phyloP scores from a whole-genome alignment of 2,888 invertebrate species.

The Thera britannica region DNA sequence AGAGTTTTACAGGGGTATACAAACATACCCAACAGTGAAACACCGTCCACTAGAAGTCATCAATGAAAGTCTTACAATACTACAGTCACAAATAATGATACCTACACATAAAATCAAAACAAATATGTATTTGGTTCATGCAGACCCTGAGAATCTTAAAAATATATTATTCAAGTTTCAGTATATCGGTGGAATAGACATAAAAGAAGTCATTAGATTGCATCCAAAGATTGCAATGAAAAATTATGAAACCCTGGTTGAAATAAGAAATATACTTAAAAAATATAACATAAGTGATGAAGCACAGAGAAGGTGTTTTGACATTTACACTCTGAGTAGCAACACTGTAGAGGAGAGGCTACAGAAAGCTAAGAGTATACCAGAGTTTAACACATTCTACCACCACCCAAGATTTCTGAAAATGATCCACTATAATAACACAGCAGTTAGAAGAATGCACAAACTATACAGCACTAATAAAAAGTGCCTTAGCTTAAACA shows the following conservation, averaged over 20 bases:
- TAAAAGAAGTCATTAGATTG: constrained; percentile 73
- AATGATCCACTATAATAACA: constrained; percentile 75
- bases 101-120: constrained; percentile 71
- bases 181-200: constrained; percentile 72
- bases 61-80: constrained; percentile 67
- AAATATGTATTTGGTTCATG: constrained; percentile 74
- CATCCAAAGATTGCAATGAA: constrained; percentile 72
- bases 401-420: constrained; percentile 76
- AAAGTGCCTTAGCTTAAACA: constrained; percentile 74
- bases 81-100: constrained; percentile 68
- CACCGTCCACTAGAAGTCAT: constrained; percentile 73
- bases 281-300: constrained; percentile 69
- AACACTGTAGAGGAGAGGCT: constrained; percentile 68
- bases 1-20: constrained; percentile 68
- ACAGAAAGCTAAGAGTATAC: constrained; percentile 63
- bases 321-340: constrained; percentile 72
- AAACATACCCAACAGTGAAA: constrained; percentile 76
- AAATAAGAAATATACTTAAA: constrained; percentile 66
- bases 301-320: constrained; percentile 76
- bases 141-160: constrained; percentile 73
- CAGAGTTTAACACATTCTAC: constrained; percentile 70
- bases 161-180: constrained; percentile 64
- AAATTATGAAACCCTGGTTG: constrained; percentile 60
- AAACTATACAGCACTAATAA: constrained; percentile 67
- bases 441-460: constrained; percentile 63